Conservation (phyloP, 2,113 vertebrate genomes). For the Sceloporus tristichus region DNA sequence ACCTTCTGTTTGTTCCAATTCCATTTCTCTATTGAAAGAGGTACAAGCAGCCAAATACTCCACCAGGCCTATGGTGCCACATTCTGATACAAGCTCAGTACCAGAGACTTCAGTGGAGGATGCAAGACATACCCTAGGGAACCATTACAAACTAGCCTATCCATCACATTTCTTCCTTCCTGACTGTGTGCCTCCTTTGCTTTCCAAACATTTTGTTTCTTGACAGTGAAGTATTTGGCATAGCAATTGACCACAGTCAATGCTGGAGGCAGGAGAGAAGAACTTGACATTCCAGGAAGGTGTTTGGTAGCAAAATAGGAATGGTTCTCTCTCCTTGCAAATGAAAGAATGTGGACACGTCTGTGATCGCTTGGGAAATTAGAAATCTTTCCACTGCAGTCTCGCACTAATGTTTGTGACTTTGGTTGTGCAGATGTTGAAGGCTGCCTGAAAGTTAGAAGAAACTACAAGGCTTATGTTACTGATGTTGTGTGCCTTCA, state of each 20-base stretch:
- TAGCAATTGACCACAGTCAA: background rate
- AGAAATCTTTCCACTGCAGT: background rate
- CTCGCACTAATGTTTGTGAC: background rate
- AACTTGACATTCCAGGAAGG: background rate
- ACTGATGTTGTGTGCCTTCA: too few relatives aligned
- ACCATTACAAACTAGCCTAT: background rate
- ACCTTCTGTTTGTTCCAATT: background rate
- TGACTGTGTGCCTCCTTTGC: background rate
- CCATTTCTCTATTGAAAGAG: background rate
- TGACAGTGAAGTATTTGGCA: background rate
- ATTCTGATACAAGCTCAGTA: background rate
- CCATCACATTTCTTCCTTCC: background rate
- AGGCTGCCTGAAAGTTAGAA: background rate
- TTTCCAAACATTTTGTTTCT: background rate
- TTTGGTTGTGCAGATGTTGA: rapidly evolving
- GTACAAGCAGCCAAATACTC: background rate
- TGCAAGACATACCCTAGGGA: background rate
- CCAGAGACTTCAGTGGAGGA: background rate
- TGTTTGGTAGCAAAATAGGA: background rate
- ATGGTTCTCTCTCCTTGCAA: background rate
- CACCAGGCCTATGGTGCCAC: background rate
- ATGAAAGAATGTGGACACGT: background rate
- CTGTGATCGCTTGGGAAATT: background rate
- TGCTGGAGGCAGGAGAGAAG: background rate
- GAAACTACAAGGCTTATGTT: background rate